These are phyloP conservation scores for Dasypolia templi DNA, from an alignment of 2,888 invertebrate genomes.

Conservation along the genomic window DNA sequence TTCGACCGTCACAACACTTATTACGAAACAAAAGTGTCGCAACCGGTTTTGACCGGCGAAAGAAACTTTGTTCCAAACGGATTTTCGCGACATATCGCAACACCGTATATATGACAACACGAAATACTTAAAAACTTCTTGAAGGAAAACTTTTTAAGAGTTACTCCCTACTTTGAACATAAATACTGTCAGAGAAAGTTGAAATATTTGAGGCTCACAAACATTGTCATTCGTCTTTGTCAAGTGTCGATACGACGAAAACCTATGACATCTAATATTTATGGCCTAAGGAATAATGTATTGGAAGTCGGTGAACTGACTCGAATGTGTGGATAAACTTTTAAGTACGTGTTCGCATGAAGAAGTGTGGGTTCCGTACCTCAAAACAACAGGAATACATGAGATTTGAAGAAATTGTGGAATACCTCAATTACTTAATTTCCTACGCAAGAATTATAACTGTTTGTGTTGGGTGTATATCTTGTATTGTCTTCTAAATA, in stretches of 20 bases:
- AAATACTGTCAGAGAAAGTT: conserved; percentile 5
- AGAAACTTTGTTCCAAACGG: too few relatives aligned
- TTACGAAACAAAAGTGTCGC: too few relatives aligned
- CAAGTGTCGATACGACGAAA: conserved; percentile 9
- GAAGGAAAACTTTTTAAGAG: neutral
- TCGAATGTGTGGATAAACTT: neutral
- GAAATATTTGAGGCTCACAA: conserved; percentile 1
- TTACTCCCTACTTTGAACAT: neutral
- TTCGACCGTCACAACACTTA: too few relatives aligned
- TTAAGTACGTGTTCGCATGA: neutral
- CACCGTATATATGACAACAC: neutral
- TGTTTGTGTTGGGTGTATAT: too few relatives aligned
- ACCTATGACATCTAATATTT: conserved; percentile 26
- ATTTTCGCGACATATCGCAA: too few relatives aligned
- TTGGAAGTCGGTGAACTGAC: conserved; percentile 19
- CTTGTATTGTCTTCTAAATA: too few relatives aligned
- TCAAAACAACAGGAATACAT: too few relatives aligned
- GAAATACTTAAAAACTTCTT: neutral
- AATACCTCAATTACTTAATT: too few relatives aligned
- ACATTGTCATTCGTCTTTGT: conserved; percentile 29
- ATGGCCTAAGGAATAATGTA: conserved; percentile 29
- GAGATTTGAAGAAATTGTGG: too few relatives aligned
- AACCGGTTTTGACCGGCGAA: too few relatives aligned
- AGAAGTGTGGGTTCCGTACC: conserved; percentile 1
- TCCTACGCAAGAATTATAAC: too few relatives aligned